Percentiles rank a stretch among this genome's conserved stretches.
Conservation (phyloP, 2,888 invertebrate species). For the Eubasilissa splendida region DNA sequence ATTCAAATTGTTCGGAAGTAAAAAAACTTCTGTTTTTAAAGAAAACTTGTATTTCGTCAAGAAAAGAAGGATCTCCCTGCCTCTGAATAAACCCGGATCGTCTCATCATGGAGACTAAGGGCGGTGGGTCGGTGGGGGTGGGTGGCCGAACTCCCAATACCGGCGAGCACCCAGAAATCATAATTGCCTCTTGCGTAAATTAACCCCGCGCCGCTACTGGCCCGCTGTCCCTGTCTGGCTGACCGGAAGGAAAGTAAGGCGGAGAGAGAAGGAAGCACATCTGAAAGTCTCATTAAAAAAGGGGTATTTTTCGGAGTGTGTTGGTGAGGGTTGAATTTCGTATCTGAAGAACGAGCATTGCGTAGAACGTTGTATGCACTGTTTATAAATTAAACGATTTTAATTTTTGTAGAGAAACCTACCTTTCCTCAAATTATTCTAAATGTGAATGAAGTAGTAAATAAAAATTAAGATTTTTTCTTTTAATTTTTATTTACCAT, state of each 20-base stretch:
- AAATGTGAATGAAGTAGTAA: too few species aligned
- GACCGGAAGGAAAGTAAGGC: conserved; percentile 22
- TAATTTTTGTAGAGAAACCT: too few species aligned
- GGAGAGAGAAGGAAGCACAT: conserved; percentile 45
- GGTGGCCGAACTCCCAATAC: conserved; percentile 41
- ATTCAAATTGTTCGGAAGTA: too few species aligned
- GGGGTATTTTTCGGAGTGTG: conserved; percentile 52
- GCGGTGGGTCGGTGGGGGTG: conserved; percentile 19
- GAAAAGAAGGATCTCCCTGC: too few species aligned
- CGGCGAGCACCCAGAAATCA: conserved; percentile 57
- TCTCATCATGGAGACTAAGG: not conserved
- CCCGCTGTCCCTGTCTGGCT: conserved; percentile 40
- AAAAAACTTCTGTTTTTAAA: too few species aligned
- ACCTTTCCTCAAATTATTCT: too few species aligned
- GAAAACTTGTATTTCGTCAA: too few species aligned
- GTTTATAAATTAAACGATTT: too few species aligned
- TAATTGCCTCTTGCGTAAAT: conserved; percentile 58
- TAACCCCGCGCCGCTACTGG: conserved; percentile 54
- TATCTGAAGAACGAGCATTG: conserved; percentile 3
- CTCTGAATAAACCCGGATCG: too few species aligned
- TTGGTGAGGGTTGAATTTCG: conserved; percentile 44
- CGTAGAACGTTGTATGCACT: conserved; percentile 8
- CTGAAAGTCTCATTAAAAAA: conserved; percentile 57
- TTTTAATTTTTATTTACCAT: too few species aligned
- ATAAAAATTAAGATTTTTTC: too few species aligned